Base-by-base conservation (phyloP, 2,888 invertebrate genomes). In the Auanema freiburgensis region DNA sequence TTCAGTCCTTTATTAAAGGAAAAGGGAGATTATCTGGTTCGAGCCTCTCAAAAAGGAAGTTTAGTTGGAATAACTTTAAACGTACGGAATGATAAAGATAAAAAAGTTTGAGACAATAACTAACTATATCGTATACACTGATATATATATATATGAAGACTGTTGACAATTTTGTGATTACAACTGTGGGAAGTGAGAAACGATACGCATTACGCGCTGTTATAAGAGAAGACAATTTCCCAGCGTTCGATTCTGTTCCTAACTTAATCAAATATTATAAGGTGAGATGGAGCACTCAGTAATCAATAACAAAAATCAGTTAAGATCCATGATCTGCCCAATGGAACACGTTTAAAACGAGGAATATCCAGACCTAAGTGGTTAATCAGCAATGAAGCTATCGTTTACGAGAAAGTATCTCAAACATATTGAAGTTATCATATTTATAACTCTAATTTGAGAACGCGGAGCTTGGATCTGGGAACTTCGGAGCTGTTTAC, bases 261-360 rank as follows among this genome's bases (percentile, higher is more conserved):
- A 46, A 46, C 16, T 21, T 46, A 46, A 10, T 46, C 16, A 46
- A 21, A 46, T 46, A 46, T 21, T 46, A 46, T 46, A 46, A 46
- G 46, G 46, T 46, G 3, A 46, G 43, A 46, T 46, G 21, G 5
- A 5, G 10, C 46, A 46, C 10, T 5, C 10, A 18, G 46, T 21
- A 5, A 46, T 3, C 46, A 46, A 6, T 5, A 5, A 46, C 10
- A 10, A 16, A 5, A 10, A 46, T 5, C 10, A 18, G 46, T 46
- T 46, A 16, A 46, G 46, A 21, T 46, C 3, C 46, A 46, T 46
- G 16, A 21, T 46, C 10, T 46, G 21, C 46, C 46, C 3, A 46
- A 46, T 21, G 21, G 21, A 3, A 46, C 10, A 18, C 46, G 46
- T 3, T 21, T 46, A 46, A 16, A 10, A 21, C 16, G 21, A 46